Evolutionary conservation across 2,113 vertebrate species (phyloP).

Genomic region (Callopanchax toddi): DNA sequence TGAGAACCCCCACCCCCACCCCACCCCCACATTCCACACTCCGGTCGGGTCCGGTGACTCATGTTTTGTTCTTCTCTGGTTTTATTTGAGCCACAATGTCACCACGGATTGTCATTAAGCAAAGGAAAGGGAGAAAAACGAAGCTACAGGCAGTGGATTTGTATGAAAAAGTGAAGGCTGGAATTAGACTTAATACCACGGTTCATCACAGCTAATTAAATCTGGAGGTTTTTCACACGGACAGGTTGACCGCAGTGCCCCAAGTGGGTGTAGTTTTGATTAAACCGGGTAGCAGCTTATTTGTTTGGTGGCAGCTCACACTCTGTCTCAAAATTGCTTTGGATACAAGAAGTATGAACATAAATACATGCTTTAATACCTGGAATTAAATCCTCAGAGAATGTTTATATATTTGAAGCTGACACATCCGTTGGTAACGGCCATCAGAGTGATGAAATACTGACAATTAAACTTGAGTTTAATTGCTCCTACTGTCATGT

Average conservation of each 20-base stretch:
- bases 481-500: conserved; percentile 3
- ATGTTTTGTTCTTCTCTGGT: conserved; percentile 49
- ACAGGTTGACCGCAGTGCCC: conserved; percentile 18
- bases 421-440: background rate
- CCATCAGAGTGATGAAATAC: background rate
- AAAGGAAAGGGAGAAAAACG: conserved; percentile 23
- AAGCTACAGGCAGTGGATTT: conserved; percentile 31
- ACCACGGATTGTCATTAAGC: conserved; percentile 57
- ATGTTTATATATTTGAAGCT: background rate
- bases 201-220: conserved; percentile 54
- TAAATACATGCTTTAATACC: background rate
- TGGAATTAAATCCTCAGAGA: conserved; percentile 1
- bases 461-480: background rate
- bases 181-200: conserved; percentile 32
- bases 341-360: background rate
- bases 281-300: conserved; percentile 27
- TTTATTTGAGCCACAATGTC: conserved; percentile 45
- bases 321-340: conserved; percentile 4
- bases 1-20: conserved; percentile 68
- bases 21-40: conserved; percentile 36
- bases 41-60: conserved; percentile 44
- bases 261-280: conserved; percentile 40
- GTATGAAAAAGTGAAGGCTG: conserved; percentile 43
- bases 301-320: conserved; percentile 13
- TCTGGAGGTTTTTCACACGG: conserved; percentile 14